These are phyloP conservation scores for Hemiscyllium ocellatum DNA, from an alignment of 2,113 vertebrate species.

Conservation along the genomic window DNA sequence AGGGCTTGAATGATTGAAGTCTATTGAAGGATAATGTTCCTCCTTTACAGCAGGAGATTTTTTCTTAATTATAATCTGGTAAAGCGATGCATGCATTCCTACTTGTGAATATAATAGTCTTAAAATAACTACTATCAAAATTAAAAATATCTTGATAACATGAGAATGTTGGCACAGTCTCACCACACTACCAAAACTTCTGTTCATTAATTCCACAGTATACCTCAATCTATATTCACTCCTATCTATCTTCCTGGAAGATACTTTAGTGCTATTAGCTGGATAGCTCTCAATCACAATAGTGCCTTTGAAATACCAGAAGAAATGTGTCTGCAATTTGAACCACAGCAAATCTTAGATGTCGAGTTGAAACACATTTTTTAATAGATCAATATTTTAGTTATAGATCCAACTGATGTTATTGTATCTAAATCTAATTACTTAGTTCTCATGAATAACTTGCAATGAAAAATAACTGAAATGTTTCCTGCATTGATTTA, in stretches of 20 bases:
- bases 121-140: neutral
- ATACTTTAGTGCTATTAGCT: neutral
- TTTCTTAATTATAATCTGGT: neutral
- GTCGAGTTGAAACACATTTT: neutral
- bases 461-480: neutral
- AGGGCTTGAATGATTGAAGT: neutral
- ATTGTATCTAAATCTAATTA: neutral
- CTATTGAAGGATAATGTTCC: neutral
- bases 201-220: neutral
- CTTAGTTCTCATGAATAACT: neutral
- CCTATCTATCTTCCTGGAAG: neutral
- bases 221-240: neutral
- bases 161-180: neutral
- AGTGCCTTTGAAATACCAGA: neutral
- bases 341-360: neutral
- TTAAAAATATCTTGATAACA: neutral
- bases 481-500: neutral
- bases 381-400: neutral
- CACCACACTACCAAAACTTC: neutral
- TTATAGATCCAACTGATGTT: neutral
- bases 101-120: neutral
- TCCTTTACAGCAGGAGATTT: neutral
- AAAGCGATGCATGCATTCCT: neutral
- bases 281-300: neutral
- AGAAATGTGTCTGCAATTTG: neutral